Percentiles rank a stretch among this genome's conserved stretches.
Conservation (phyloP, 2,797 vertebrate species). For the Cyclopterus lumpus region DNA sequence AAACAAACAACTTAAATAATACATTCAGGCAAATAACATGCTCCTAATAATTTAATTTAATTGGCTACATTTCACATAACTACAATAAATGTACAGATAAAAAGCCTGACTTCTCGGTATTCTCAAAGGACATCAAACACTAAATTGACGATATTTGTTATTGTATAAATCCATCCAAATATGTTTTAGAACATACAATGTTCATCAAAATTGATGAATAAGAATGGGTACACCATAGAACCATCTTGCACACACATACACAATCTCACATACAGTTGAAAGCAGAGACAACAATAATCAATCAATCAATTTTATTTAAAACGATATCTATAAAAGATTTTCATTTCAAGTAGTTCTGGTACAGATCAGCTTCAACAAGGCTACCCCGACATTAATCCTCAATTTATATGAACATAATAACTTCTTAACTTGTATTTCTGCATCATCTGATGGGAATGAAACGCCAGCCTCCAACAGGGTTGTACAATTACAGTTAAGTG, state of each 20-base stretch:
- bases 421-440: neutral
- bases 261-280: neutral
- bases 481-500: neutral
- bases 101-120: neutral
- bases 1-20: neutral
- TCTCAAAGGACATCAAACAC: neutral
- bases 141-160: neutral
- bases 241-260: neutral
- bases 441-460: neutral
- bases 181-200: neutral
- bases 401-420: neutral
- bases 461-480: neutral
- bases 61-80: neutral
- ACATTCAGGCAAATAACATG: neutral
- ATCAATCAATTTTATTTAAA: slow-evolving; percentile 64
- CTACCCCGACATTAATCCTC: neutral
- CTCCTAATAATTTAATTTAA: rapidly evolving
- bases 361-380: slow-evolving; percentile 25
- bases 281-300: slow-evolving; percentile 42
- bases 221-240: neutral
- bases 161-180: neutral
- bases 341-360: slow-evolving; percentile 25
- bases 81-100: neutral
- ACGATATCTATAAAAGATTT: slow-evolving; percentile 26
- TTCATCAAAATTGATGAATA: neutral